These are phyloP conservation scores for Conistra vaccinii DNA, from an alignment of 2,888 invertebrate genomes.

Conservation along the genomic window DNA sequence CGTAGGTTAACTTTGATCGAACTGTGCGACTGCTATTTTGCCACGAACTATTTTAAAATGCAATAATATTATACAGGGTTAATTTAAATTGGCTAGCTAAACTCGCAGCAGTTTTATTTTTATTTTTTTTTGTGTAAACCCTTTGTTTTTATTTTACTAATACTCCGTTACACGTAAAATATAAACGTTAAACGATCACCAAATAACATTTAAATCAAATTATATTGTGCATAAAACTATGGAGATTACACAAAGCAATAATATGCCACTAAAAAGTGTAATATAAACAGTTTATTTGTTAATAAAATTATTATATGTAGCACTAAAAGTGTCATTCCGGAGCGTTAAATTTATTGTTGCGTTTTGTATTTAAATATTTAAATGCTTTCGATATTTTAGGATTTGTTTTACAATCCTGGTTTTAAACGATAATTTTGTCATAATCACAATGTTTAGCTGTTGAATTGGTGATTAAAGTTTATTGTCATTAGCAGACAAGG, in stretches of 20 bases:
- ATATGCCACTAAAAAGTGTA: slow-evolving; percentile 56
- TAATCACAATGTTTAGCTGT: background rate
- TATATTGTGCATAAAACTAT: slow-evolving; percentile 58
- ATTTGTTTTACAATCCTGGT: slow-evolving; percentile 1
- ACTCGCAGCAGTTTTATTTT: too few relatives aligned
- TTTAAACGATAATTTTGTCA: background rate
- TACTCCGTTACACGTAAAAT: background rate
- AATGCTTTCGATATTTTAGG: slow-evolving; percentile 15
- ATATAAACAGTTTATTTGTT: slow-evolving; percentile 60
- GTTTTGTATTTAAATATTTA: slow-evolving; percentile 48
- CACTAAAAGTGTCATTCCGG: slow-evolving; percentile 57
- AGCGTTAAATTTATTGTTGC: slow-evolving; percentile 34
- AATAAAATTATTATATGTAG: slow-evolving; percentile 59
- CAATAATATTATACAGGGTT: background rate
- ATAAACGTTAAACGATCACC: slow-evolving; percentile 4
- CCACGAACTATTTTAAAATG: background rate
- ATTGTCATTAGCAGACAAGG: too few relatives aligned
- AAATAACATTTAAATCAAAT: slow-evolving; percentile 54
- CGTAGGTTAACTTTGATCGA: background rate
- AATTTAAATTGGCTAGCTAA: too few relatives aligned
- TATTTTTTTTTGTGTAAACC: too few relatives aligned
- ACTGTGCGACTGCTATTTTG: background rate
- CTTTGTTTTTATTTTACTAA: background rate
- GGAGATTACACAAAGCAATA: slow-evolving; percentile 54
- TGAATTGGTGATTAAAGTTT: background rate